These are phyloP conservation scores for Rhineura floridana DNA, from an alignment of 2,113 vertebrate species.

Conservation along the genomic window DNA sequence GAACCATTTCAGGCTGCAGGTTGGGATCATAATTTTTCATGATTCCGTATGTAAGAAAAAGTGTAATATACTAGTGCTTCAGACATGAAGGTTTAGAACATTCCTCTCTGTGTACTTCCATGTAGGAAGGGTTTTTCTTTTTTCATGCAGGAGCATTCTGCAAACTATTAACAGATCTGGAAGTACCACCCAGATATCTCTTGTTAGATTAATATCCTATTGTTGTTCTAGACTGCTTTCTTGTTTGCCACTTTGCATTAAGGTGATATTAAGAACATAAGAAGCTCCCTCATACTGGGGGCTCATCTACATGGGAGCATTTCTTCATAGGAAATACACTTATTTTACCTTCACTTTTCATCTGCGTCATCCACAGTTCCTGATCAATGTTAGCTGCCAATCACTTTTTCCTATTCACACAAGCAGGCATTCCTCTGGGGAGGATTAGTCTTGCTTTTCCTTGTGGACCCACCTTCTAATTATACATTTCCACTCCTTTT, in stretches of 20 bases:
- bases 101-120: too few relatives aligned
- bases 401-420: too few relatives aligned
- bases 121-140: background rate
- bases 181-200: background rate
- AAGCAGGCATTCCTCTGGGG: too few relatives aligned
- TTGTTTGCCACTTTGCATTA: slow-evolving; percentile 9
- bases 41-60: background rate
- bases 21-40: background rate
- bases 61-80: background rate
- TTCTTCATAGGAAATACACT: too few relatives aligned
- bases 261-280: background rate
- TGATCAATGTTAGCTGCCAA: too few relatives aligned
- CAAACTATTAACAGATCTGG: slow-evolving; percentile 4
- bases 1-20: background rate
- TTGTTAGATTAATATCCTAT: slow-evolving; percentile 8
- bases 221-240: background rate
- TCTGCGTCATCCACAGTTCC: too few relatives aligned
- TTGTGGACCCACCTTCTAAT: too few relatives aligned
- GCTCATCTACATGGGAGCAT: too few relatives aligned
- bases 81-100: background rate
- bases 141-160: background rate
- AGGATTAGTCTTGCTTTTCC: too few relatives aligned
- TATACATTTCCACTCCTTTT: too few relatives aligned
- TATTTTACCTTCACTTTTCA: too few relatives aligned
- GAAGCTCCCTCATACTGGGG: too few relatives aligned